Evolutionary conservation across 2,797 vertebrate genomes (phyloP).

Genomic region (Staurois parvus): DNA sequence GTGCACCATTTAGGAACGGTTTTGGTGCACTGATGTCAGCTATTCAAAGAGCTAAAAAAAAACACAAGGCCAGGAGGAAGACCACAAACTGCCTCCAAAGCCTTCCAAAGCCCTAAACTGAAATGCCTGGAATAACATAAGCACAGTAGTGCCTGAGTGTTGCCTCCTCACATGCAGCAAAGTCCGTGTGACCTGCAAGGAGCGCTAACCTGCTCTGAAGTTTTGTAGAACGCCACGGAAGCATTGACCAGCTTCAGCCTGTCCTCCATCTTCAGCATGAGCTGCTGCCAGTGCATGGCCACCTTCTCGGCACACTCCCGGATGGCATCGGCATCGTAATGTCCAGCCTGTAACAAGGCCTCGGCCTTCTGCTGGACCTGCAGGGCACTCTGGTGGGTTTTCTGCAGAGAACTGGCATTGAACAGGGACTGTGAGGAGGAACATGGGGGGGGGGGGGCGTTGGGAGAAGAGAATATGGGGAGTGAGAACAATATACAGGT

Average conservation of each 20-base stretch:
- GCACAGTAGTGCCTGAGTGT: too few species aligned
- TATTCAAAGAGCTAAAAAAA: too few species aligned
- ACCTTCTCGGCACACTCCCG: slow-evolving; percentile 94
- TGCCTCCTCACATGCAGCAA: too few species aligned
- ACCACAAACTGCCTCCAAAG: too few species aligned
- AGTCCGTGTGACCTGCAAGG: too few species aligned
- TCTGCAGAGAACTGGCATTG: slow-evolving; percentile 96
- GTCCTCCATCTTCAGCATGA: slow-evolving; percentile 99
- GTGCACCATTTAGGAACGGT: too few species aligned
- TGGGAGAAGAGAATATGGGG: too few species aligned
- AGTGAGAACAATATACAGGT: too few species aligned
- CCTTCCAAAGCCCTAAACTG: too few species aligned
- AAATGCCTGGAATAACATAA: too few species aligned
- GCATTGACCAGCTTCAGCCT: slow-evolving; percentile 96
- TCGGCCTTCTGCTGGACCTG: slow-evolving; percentile 98
- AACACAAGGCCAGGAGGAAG: too few species aligned
- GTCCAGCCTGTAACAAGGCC: slow-evolving; percentile 91
- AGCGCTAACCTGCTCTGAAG: slow-evolving; percentile 90
- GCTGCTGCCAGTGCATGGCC: slow-evolving; percentile 96
- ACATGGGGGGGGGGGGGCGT: slow-evolving; percentile 49
- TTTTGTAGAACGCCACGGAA: slow-evolving; percentile 98
- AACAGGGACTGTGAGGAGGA: slow-evolving; percentile 89
- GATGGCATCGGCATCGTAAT: slow-evolving; percentile 94
- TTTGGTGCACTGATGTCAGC: too few species aligned
- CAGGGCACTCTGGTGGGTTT: slow-evolving; percentile 97